Percentiles rank a stretch among this genome's conserved stretches.
phyloP scores from a whole-genome alignment of 2,888 invertebrate species.

The Oscheius sp. region DNA sequence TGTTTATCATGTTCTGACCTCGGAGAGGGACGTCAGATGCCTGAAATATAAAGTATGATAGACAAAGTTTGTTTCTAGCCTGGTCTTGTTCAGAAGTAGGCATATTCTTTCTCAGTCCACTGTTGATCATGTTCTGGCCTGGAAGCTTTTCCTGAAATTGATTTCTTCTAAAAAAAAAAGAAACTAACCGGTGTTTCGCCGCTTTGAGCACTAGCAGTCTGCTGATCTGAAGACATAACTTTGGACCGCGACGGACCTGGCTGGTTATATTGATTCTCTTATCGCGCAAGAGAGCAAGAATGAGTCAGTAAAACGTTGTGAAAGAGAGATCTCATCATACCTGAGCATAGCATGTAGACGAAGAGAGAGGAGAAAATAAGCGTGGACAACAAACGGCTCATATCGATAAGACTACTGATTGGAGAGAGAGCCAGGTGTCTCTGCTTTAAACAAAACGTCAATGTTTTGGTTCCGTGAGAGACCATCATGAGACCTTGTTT shows the following conservation, averaged over 20 bases:
- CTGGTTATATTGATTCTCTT: conserved; percentile 5
- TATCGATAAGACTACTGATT: background rate
- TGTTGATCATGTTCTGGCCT: conserved; percentile 25
- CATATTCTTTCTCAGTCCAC: conserved; percentile 4
- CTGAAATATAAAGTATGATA: too few relatives aligned
- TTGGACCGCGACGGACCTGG: background rate
- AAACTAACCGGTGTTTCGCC: background rate
- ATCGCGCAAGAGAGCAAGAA: background rate
- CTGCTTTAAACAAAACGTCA: too few relatives aligned
- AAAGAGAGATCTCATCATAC: background rate
- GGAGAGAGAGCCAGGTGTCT: too few relatives aligned
- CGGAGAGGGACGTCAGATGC: background rate
- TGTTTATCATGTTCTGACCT: conserved; percentile 21
- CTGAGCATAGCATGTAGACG: background rate
- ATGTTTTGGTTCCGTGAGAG: too few relatives aligned
- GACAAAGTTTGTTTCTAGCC: too few relatives aligned
- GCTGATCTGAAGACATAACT: conserved; percentile 3
- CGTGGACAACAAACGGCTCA: background rate
- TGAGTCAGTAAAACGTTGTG: background rate
- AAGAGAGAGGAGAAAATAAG: background rate
- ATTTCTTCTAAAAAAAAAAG: background rate
- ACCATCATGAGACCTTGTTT: too few relatives aligned
- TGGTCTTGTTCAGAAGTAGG: too few relatives aligned
- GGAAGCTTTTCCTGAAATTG: background rate
- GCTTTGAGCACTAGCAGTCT: background rate